These are phyloP conservation scores for Tachina lurida DNA, from an alignment of 2,888 invertebrate genomes.

Conservation along the genomic window DNA sequence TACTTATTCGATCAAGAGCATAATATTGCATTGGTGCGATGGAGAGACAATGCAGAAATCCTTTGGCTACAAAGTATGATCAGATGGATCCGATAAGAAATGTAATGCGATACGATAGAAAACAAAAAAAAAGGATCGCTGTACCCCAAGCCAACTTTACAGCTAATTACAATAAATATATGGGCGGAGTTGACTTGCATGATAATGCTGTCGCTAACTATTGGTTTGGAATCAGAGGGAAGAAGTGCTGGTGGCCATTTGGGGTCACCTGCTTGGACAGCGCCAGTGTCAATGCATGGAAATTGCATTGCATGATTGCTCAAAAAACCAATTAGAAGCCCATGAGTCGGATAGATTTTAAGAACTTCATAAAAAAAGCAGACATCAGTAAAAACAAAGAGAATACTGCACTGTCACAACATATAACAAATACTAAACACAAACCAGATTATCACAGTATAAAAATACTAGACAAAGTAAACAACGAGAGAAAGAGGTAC, in stretches of 20 bases:
- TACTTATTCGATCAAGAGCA: not conserved
- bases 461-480: too few species aligned
- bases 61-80: slow-evolving; percentile 34
- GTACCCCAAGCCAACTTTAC: slow-evolving; percentile 9
- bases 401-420: too few species aligned
- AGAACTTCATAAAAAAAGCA: not conserved
- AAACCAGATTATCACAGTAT: too few species aligned
- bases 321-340: not conserved
- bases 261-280: slow-evolving; percentile 25
- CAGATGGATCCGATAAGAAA: slow-evolving; percentile 30
- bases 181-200: slow-evolving; percentile 23
- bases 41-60: slow-evolving; percentile 31
- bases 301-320: slow-evolving; percentile 31
- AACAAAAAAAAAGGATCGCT: slow-evolving; percentile 18
- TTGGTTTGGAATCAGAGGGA: slow-evolving; percentile 12
- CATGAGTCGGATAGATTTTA: slow-evolving; percentile 6
- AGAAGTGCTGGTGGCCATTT: slow-evolving; percentile 5
- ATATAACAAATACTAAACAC: too few species aligned
- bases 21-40: not conserved
- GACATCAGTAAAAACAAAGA: too few species aligned
- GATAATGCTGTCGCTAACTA: slow-evolving; percentile 25
- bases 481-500: too few species aligned
- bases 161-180: slow-evolving; percentile 19
- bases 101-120: slow-evolving; percentile 38
- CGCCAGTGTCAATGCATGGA: slow-evolving; percentile 22